A percentile compares a stretch with the other conserved stretches of the same genome.
Conservation (phyloP, 2,113 vertebrate species). For the Hippopotamus amphibius region DNA sequence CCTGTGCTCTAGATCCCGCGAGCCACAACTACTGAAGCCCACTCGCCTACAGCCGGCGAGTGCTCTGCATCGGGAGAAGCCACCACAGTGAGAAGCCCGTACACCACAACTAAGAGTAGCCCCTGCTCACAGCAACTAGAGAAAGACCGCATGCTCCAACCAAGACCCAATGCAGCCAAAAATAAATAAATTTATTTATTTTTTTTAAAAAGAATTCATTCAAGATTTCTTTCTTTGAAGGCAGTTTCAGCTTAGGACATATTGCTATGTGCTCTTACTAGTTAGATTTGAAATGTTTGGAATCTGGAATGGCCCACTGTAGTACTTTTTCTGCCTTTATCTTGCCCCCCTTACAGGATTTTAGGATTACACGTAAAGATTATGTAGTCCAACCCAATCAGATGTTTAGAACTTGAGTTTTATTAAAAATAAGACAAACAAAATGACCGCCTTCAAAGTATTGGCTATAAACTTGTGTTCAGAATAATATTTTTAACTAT, state of each 20-base stretch:
- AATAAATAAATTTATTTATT: too few species aligned
- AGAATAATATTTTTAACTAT: conserved; percentile 32
- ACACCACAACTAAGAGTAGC: too few species aligned
- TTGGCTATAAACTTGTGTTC: background rate
- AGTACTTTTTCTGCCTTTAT: background rate
- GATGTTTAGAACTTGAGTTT: conserved; percentile 46
- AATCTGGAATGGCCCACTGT: background rate
- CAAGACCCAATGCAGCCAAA: too few species aligned
- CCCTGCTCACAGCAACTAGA: too few species aligned
- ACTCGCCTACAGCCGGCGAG: too few species aligned
- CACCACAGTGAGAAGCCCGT: too few species aligned
- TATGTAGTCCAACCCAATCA: background rate
- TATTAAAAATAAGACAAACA: conserved; percentile 30
- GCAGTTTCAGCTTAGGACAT: background rate
- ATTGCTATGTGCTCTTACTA: background rate
- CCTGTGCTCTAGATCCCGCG: too few species aligned
- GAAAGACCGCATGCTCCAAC: too few species aligned
- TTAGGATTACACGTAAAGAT: background rate
- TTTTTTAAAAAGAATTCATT: background rate
- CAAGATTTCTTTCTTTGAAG: background rate
- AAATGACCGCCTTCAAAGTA: background rate
- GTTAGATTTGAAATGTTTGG: background rate
- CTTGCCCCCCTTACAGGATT: background rate
- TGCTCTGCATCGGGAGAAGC: too few species aligned
- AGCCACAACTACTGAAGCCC: too few species aligned